Percentiles rank a stretch among this genome's conserved stretches.
These are phyloP conservation scores for Pelecanus crispus DNA, from an alignment of 2,113 vertebrate species.

Conservation along the genomic window DNA sequence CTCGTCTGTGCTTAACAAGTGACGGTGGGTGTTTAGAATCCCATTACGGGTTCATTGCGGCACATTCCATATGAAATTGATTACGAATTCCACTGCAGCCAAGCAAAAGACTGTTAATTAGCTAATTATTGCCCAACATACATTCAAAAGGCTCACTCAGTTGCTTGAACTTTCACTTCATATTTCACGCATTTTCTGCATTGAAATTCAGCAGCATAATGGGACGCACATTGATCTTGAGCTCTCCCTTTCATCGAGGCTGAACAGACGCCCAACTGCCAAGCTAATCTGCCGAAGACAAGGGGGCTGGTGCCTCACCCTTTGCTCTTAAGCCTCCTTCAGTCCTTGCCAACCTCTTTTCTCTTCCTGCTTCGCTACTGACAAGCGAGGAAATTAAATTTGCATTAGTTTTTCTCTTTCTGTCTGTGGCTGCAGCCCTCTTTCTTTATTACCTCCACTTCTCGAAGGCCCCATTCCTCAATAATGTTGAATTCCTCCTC, in stretches of 20 bases:
- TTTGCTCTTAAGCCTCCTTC: neutral
- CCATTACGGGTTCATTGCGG: neutral
- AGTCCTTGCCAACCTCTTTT: neutral
- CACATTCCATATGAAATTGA: neutral
- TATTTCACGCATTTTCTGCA: neutral
- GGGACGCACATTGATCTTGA: neutral
- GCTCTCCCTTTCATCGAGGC: neutral
- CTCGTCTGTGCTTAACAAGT: neutral
- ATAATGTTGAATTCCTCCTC: neutral
- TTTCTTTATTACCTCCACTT: neutral
- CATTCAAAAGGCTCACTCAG: neutral
- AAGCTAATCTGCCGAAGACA: neutral
- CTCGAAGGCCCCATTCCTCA: neutral
- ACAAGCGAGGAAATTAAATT: neutral
- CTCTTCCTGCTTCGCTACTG: neutral
- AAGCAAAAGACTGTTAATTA: constrained; percentile 51
- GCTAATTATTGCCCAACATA: constrained; percentile 40
- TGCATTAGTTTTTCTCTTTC: neutral
- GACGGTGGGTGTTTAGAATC: neutral
- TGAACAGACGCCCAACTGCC: neutral
- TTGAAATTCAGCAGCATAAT: neutral
- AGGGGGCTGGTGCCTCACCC: neutral
- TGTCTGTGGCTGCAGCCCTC: neutral
- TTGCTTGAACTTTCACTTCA: constrained; percentile 28
- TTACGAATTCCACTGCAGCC: neutral